These are phyloP conservation scores for Dendroctonus valens DNA, from an alignment of 1,140 invertebrate species.

Conservation along the genomic window DNA sequence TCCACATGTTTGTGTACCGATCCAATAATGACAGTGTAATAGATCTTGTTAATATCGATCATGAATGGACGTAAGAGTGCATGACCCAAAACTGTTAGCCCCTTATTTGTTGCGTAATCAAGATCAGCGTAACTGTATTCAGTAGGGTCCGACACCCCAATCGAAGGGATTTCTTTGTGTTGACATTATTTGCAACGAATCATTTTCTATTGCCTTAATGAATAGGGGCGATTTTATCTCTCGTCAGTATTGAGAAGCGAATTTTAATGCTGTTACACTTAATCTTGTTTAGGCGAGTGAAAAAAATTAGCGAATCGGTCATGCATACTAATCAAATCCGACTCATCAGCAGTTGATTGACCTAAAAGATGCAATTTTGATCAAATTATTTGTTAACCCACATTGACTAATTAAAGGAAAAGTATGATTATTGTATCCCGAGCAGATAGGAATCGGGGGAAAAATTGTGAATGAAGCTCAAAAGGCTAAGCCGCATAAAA, in stretches of 20 bases:
- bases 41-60: conserved; percentile 40
- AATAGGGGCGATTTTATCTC: conserved; percentile 37
- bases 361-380: too few species aligned
- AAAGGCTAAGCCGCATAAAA: conserved; percentile 35
- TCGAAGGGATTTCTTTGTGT: conserved; percentile 31
- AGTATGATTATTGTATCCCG: conserved; percentile 3
- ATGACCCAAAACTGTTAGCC: conserved; percentile 38
- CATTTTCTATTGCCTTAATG: conserved; percentile 39
- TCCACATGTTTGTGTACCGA: conserved; percentile 36
- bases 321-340: conserved; percentile 16
- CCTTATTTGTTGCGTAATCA: conserved; percentile 43
- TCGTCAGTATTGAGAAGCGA: conserved; percentile 33
- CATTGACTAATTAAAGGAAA: conserved; percentile 11
- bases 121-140: conserved; percentile 35
- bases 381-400: background rate
- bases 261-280: conserved; percentile 34
- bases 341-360: background rate
- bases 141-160: conserved; percentile 37
- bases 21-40: conserved; percentile 37
- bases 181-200: conserved; percentile 42
- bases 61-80: conserved; percentile 36
- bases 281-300: conserved; percentile 24
- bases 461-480: conserved; percentile 35
- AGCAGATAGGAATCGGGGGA: conserved; percentile 17
- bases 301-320: conserved; percentile 13